A percentile compares a stretch with the other conserved stretches of the same genome.
These are phyloP conservation scores for Enteromius paludinosus DNA, from an alignment of 2,797 vertebrate genomes.

Conservation along the genomic window DNA sequence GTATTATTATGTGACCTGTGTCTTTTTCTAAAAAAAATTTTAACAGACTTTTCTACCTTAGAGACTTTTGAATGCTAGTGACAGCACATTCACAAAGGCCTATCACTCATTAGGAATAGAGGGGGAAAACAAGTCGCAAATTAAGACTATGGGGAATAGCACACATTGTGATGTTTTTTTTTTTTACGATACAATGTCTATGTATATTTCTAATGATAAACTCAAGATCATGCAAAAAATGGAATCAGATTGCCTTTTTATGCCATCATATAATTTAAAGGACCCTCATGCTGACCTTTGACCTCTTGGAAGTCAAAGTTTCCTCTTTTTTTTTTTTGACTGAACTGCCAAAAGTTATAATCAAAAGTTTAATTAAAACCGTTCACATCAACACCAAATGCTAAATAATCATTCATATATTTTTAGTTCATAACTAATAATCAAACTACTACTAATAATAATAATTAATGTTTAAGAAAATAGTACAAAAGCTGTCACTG, in stretches of 20 bases:
- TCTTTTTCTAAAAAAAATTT: not conserved
- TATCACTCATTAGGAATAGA: not conserved
- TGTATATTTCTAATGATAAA: constrained; percentile 2
- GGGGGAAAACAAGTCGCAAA: not conserved
- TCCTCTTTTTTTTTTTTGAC: not conserved
- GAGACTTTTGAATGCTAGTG: not conserved
- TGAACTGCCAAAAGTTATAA: not conserved
- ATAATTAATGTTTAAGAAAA: not conserved
- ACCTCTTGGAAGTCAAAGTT: not conserved
- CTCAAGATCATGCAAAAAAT: not conserved
- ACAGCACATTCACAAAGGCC: not conserved
- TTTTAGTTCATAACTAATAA: not conserved
- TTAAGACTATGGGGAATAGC: constrained; percentile 13
- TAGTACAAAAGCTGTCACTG: too few relatives aligned
- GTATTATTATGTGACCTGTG: not conserved
- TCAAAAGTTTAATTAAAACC: not conserved
- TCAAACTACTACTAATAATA: not conserved
- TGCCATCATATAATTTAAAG: not conserved
- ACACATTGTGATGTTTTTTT: not conserved
- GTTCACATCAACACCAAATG: not conserved
- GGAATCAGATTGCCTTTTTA: not conserved
- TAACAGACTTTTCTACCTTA: not conserved
- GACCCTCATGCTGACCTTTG: not conserved
- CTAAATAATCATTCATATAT: not conserved
- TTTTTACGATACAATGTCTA: not conserved